Base-by-base conservation (phyloP, 2,113 vertebrate genomes). In the Pachypanchax playfairii region DNA sequence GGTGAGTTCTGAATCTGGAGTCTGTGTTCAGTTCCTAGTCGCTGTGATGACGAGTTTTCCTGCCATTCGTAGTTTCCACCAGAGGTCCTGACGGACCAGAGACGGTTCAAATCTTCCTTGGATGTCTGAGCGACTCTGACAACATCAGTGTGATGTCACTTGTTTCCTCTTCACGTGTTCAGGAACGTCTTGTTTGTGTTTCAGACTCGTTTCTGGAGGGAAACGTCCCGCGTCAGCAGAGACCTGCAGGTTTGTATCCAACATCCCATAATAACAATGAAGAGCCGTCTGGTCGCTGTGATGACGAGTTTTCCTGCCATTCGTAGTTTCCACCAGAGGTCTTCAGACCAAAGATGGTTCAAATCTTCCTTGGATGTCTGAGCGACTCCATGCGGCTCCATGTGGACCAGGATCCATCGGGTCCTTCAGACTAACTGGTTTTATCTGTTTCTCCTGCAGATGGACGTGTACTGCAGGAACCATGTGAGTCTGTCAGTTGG, bases 61-160 rank as follows among this genome's bases (percentile, higher is more conserved):
- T 65, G 43, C 71, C 82, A 82, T 85, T 85, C 72, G 79, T 70
- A 85, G 82, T 84, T 84, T 81, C 66, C 82, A 66, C 82, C 82
- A 55, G 82, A 84, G 82, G 82, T 81, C 67, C 20, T 15, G 2
- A 11, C n/a, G 6, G 38, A 50, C 76, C 76, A 46, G 50, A 67
- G 80, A 83, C 0, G 84, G 84, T 9, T 1, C 69, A 80, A 83
- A 8, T 4, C 84, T 85, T 88, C 86, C 86, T 88, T 88, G 82
- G 84, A 77, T 69, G 85, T 83, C 77, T 83, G 80, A 75, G 73
- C 73, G 73, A 72, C 8, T 14, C 10, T 46, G n/a, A n/a, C n/a
- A n/a, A n/a, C n/a, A n/a, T n/a, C n/a, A n/a, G n/a, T n/a, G n/a
- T n/a, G n/a, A n/a, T n/a, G n/a, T n/a, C n/a, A n/a, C n/a, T n/a